Evolutionary conservation across 2,888 invertebrate genomes (phyloP).

Genomic region (Pandemis cinnamomeana): DNA sequence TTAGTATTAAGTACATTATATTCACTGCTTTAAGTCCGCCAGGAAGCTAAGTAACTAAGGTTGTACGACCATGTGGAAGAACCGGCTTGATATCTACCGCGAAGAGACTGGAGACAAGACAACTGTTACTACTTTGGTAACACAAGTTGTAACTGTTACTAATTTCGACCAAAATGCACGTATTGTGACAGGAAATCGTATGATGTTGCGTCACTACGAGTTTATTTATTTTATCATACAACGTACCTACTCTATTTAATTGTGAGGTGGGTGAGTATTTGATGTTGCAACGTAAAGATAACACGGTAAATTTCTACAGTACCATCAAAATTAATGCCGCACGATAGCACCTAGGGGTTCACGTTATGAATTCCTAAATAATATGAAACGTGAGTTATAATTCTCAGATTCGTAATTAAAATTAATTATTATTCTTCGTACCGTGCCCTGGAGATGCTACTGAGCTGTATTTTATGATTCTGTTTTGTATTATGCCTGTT

Average conservation of each 20-base stretch:
- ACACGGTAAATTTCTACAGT: not conserved
- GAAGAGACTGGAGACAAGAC: too few relatives aligned
- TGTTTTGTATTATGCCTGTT: not conserved
- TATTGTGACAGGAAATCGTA: too few relatives aligned
- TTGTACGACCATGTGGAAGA: too few relatives aligned
- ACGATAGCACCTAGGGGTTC: slow-evolving; percentile 2
- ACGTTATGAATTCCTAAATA: slow-evolving; percentile 6
- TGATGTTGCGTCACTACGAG: not conserved
- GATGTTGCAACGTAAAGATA: slow-evolving; percentile 3
- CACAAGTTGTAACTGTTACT: too few relatives aligned
- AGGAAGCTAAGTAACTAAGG: too few relatives aligned
- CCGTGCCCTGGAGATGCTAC: not conserved
- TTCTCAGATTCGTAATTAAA: slow-evolving; percentile 1
- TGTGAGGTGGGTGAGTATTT: not conserved
- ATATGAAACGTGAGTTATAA: not conserved
- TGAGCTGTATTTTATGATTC: not conserved
- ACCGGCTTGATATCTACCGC: too few relatives aligned
- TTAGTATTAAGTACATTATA: too few relatives aligned
- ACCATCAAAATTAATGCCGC: not conserved
- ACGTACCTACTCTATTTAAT: slow-evolving; percentile 10
- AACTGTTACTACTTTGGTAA: too few relatives aligned
- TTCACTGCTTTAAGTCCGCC: too few relatives aligned
- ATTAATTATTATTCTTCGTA: slow-evolving; percentile 1
- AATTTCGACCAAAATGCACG: too few relatives aligned
- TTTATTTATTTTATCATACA: slow-evolving; percentile 1